Evolutionary conservation across 2,113 vertebrate species (phyloP).

Genomic region (Osmerus eperlanus): DNA sequence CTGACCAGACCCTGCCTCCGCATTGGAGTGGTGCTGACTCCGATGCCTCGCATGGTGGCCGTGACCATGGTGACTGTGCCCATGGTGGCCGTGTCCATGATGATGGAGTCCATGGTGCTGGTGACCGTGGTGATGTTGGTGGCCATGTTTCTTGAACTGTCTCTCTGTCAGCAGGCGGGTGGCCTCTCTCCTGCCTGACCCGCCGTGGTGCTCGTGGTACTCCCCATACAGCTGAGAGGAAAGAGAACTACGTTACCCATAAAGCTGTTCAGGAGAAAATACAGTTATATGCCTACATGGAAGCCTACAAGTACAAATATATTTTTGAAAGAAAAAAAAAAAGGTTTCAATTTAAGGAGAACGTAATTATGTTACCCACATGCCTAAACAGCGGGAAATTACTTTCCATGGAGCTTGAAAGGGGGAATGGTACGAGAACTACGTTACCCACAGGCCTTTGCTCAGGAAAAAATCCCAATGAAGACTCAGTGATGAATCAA

Average conservation of each 20-base stretch:
- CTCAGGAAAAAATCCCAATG: not conserved
- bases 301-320: no score
- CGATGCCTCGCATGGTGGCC: conserved; percentile 35
- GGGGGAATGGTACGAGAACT: conserved; percentile 3
- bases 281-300: no score
- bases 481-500: not conserved
- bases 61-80: conserved; percentile 14
- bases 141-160: conserved; percentile 65
- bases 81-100: conserved; percentile 22
- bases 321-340: no score
- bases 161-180: conserved; percentile 69
- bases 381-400: conserved; percentile 31
- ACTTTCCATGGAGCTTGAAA: conserved; percentile 81
- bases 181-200: conserved; percentile 72
- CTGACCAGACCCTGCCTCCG: conserved; percentile 20
- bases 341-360: no score
- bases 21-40: conserved; percentile 30
- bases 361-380: no score
- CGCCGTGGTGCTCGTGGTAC: conserved; percentile 78
- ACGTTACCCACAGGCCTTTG: not conserved
- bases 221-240: conserved; percentile 79
- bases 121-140: conserved; percentile 18
- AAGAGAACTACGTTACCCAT: conserved; percentile 1
- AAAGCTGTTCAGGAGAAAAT: no score
- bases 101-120: conserved; percentile 39